phyloP scores from a whole-genome alignment of 2,113 vertebrate species.

The Anhinga rufa region DNA sequence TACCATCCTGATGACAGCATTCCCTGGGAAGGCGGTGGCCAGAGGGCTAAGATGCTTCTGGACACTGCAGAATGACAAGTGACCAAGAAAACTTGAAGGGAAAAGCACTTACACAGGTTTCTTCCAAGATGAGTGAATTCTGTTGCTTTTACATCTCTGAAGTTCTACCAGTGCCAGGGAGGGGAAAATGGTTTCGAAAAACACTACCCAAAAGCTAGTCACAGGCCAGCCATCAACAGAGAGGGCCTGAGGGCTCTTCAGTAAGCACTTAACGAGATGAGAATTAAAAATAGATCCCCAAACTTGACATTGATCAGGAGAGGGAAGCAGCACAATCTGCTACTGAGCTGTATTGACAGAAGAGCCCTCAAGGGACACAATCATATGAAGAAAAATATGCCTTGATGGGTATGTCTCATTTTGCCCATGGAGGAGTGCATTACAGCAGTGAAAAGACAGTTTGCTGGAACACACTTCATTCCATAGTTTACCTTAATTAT shows the following conservation, averaged over 20 bases:
- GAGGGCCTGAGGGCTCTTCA: background rate
- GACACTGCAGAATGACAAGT: background rate
- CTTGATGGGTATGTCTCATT: background rate
- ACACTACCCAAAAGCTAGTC: background rate
- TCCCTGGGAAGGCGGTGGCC: background rate
- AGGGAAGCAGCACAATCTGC: background rate
- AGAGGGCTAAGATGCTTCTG: background rate
- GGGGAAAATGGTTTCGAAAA: background rate
- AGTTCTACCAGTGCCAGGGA: background rate
- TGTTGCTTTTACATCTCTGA: background rate
- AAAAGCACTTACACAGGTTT: background rate
- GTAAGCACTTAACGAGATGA: background rate
- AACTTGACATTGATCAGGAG: background rate
- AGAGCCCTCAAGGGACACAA: background rate
- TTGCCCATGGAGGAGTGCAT: background rate
- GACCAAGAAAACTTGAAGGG: background rate
- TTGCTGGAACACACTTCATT: background rate
- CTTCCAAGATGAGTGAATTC: background rate
- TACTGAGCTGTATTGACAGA: background rate
- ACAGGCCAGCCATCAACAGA: background rate
- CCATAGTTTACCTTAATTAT: background rate
- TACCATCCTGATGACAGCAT: rapidly evolving
- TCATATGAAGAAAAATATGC: background rate
- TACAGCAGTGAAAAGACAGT: background rate
- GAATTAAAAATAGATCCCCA: background rate